Base-by-base conservation (phyloP, 2,888 invertebrate species). In the Catocala sponsa region DNA sequence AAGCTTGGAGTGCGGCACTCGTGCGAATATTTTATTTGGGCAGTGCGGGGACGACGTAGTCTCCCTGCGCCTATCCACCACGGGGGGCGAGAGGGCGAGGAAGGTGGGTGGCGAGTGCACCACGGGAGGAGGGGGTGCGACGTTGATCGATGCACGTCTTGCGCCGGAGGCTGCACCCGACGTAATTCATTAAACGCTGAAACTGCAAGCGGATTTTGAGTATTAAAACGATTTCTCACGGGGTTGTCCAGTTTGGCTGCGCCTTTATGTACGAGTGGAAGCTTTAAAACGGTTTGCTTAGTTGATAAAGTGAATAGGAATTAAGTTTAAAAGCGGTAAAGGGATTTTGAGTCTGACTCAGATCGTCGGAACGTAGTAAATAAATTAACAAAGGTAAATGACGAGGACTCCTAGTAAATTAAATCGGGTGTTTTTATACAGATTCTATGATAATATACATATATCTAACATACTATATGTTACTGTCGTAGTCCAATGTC, bases 121-220 rank as follows among this genome's bases (percentile, higher is more conserved):
- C 77, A 25, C 65, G 59, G 76, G 74, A 72, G 79, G 78, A 72
- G 70, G 74, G 79, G 77, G 91, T 89, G 90, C 92, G 95, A 95
- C 95, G 94, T 95, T 95, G 95, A 95, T 95, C 95, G 95, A 95
- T 95, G 95, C 95, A 95, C 95, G 95, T 95, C 95, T 95, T 95
- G 95, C 95, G 94, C 95, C 94, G 92, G 95, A 92, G 94, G 92
- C 93, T 93, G 95, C 94, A 92, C 89, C 92, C 94, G 90, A 92
- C 92, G 94, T 94, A 94, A 94, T 94, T 94, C 94, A 94, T 94
- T 94, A 94, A 94, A 94, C 91, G 92, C 86, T 93, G 92, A 92
- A 92, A 91, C 93, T 94, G 91, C 91, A 91, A 90, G 91, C 92
- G 92, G 93, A 92, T 92, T 94, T 94, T 93, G 92, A 90, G 92